These are phyloP conservation scores for Vulpes lagopus DNA, from an alignment of 2,113 vertebrate species.

Conservation along the genomic window DNA sequence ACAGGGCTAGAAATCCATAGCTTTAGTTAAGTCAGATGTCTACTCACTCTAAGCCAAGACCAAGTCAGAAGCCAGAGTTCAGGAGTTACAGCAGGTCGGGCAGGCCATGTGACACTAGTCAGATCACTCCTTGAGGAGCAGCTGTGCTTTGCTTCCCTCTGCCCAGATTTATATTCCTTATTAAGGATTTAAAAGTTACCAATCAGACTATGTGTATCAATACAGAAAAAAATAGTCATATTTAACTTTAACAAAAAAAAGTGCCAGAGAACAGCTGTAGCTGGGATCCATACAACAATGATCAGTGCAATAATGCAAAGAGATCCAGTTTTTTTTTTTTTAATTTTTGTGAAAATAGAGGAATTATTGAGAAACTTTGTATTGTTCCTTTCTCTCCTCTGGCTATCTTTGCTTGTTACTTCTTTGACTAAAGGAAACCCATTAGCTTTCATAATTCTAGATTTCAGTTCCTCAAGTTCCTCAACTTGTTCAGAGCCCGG, in stretches of 20 bases:
- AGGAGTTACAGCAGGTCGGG: background rate
- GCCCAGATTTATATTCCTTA: background rate
- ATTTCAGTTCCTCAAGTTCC: conserved; percentile 11
- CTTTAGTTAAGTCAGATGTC: background rate
- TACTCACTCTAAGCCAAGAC: background rate
- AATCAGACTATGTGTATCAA: background rate
- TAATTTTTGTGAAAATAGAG: conserved; percentile 25
- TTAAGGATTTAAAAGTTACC: conserved; percentile 18
- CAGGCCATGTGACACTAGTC: background rate
- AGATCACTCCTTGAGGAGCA: background rate
- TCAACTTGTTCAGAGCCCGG: background rate
- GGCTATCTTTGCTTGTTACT: background rate
- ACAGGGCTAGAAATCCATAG: background rate
- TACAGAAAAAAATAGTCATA: background rate
- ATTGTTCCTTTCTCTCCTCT: background rate
- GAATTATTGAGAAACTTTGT: conserved; percentile 7
- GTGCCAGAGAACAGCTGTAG: background rate
- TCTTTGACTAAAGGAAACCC: background rate
- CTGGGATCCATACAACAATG: background rate
- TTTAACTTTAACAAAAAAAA: background rate
- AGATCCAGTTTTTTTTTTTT: background rate
- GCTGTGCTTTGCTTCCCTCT: background rate
- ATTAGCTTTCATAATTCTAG: background rate
- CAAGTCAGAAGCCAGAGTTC: background rate
- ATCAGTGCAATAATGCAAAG: background rate